Base-by-base conservation (phyloP, 53 echinoderm and acorn worm genomes). In the Holothuria scabra region DNA sequence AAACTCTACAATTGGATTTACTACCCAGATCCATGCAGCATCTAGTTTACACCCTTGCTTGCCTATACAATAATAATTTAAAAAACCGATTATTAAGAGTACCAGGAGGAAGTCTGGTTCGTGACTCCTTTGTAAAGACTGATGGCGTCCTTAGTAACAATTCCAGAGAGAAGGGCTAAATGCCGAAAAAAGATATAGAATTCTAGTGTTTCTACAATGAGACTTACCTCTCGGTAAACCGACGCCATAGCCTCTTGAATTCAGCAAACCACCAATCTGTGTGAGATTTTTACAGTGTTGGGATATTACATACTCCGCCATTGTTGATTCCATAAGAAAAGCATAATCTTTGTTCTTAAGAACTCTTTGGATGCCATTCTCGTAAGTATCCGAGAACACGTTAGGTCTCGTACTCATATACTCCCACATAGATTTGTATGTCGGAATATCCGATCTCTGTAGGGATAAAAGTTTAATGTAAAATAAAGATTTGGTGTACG, bases 301-400 rank as follows among this genome's bases (percentile, higher is more conserved):
- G 5, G 94, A 88, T 33, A 94, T 90, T 31, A 89, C 85, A 66
- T 89, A 99, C 35, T 99, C 99, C 0, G 94, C 94, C 92, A 95
- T 88, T 52, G 92, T 90, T 0, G 99, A 99, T 63, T 99, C 99
- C 92, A 99, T 92, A 59, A 99, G 87, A 87, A 99, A 99, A 20
- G 99, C 99, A 24, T 93, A 99, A 44, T 99, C 87, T 80, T 99
- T 94, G 28, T 85, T 69, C 12, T 82, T 74, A 26, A 99, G 86
- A 11, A 99, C 99, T n/a, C 99, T 86, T 4, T 78, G 20, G 28
- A 99, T 89, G 2, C 94, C 99, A 22, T 90, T 94, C 32, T 85
- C 49, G 65, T 94, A 92, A 0, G 94, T 99, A 28, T 99, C 85
- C 49, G 92, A 91, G 63, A 94, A 99, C 4, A 95, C 99, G 65